Conservation (phyloP, 1,140 invertebrate species). For the Popillia japonica region DNA sequence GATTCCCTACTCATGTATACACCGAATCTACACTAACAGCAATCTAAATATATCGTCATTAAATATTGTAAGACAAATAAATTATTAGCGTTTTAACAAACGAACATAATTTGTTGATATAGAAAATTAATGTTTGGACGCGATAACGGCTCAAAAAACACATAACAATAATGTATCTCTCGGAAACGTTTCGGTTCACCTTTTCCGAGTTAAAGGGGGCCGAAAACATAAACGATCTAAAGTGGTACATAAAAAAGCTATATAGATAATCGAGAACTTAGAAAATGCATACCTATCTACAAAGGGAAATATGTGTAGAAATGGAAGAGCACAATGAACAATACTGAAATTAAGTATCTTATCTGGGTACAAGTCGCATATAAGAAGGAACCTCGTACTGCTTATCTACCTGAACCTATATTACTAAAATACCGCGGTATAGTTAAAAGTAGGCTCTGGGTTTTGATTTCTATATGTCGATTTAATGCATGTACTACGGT, state of each 20-base stretch:
- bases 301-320: neutral
- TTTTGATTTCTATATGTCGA: neutral
- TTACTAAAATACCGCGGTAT: neutral
- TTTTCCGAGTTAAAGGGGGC: neutral
- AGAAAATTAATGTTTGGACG: neutral
- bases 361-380: neutral
- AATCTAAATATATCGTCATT: neutral
- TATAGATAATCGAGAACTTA: constrained; percentile 23
- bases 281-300: constrained; percentile 3
- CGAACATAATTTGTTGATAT: constrained; percentile 4
- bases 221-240: constrained; percentile 20
- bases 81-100: constrained; percentile 11
- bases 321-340: constrained; percentile 7
- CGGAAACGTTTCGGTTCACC: neutral
- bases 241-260: constrained; percentile 32
- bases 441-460: neutral
- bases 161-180: constrained; percentile 2
- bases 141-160: neutral
- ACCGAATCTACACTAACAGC: too few relatives aligned
- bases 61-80: constrained; percentile 2
- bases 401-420: neutral
- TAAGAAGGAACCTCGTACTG: neutral
- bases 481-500: neutral
- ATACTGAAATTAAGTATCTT: constrained; percentile 13
- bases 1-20: too few relatives aligned